phyloP scores from a whole-genome alignment of 2,113 vertebrate genomes.

The Neogobius melanostomus region DNA sequence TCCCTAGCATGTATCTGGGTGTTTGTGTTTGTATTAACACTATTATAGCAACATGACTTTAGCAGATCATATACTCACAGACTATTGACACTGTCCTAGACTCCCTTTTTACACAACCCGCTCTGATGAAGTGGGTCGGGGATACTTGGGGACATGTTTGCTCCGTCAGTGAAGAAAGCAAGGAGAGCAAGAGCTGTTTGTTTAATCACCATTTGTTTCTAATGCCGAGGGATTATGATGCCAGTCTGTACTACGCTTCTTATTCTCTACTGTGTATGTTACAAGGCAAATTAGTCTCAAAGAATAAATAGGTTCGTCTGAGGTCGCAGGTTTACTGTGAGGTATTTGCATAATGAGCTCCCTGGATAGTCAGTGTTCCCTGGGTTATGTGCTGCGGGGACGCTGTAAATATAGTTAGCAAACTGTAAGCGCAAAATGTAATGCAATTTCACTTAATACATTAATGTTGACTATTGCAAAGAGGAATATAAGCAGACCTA shows the following conservation, averaged over 20 bases:
- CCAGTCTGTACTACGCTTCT: constrained; percentile 14
- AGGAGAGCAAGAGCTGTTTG: constrained; percentile 48
- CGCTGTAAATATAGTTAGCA: neutral
- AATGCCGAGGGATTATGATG: constrained; percentile 45
- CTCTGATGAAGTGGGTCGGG: constrained; percentile 57
- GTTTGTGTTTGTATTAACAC: neutral
- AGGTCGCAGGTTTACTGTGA: constrained; percentile 17
- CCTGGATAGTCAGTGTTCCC: constrained; percentile 13
- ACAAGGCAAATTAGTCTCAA: constrained; percentile 32
- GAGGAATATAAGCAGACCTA: neutral
- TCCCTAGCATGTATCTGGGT: neutral
- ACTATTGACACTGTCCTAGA: constrained; percentile 28
- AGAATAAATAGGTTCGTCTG: constrained; percentile 32
- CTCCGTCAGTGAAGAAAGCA: constrained; percentile 9
- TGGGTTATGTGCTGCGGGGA: neutral
- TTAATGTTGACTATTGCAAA: neutral
- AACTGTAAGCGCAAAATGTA: neutral
- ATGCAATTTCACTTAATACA: neutral
- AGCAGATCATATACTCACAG: constrained; percentile 18
- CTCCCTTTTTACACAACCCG: constrained; percentile 27
- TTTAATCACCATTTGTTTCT: constrained; percentile 47
- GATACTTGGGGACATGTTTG: constrained; percentile 50
- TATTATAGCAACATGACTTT: neutral
- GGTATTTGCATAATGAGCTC: constrained; percentile 44
- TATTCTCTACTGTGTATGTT: constrained; percentile 23